Base-by-base conservation (phyloP, 2,113 vertebrate species). In the Limnothrissa miodon region DNA sequence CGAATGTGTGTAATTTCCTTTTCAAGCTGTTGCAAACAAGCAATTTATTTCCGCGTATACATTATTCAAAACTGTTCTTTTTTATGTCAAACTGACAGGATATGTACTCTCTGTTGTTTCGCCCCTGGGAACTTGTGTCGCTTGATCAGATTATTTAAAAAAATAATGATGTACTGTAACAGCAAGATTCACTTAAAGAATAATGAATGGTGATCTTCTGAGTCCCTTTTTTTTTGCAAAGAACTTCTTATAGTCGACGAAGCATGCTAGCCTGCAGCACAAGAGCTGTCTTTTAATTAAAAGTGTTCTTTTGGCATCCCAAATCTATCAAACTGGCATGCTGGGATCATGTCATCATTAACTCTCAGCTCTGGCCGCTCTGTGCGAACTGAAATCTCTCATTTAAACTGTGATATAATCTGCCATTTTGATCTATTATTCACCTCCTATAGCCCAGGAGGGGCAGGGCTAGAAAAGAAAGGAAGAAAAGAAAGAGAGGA, bases 401-500 rank as follows among this genome's bases (percentile, higher is more conserved):
- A 87, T 90, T 88, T 91, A 90, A 93, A 91, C 90, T 89, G 84
- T 84, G 85, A 80, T 91, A 89, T 88, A 86, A 92, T 90, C 87
- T 85, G 59, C 89, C 86, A 91, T 89, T 93, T 88, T 94, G 93
- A 93, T 94, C 90, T 93, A 93, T 95, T 93, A 93, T 94, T 92
- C 90, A 94, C 80, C 79, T 85, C 87, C 80, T 29, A 11, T 36
- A 81, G 29, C 44, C 45, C 44, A 80, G 33, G 78, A 74, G 66
- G 66, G 66, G 17, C 66, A 74, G 66, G 42, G 2, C 2, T 42
- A 42, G 42, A 42, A 42, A 42, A 6, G 2, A 42, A 23, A 21
- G 53, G 53, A 21, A 4, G 48, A 4, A 10, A 11, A 53, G n/a
- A 56, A 56, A 5, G 53, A 36, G 17, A 33, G 15, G 17, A 39